phyloP scores from a whole-genome alignment of 2,888 invertebrate genomes.

The Lasius platythorax region DNA sequence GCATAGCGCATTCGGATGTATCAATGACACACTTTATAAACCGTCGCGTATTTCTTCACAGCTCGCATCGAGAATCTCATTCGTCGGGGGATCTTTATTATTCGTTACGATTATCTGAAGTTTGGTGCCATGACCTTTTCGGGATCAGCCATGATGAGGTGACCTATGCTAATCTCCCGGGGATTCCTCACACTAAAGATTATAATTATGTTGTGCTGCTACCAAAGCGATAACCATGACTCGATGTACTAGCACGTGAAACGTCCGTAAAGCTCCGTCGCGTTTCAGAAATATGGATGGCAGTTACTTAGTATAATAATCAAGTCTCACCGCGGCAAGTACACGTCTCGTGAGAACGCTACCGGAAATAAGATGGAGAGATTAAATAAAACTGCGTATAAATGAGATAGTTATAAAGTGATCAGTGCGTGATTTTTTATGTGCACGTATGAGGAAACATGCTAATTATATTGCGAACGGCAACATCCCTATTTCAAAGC shows the following conservation, averaged over 20 bases:
- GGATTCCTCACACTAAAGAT: constrained; percentile 9
- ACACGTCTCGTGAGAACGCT: neutral
- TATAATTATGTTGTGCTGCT: neutral
- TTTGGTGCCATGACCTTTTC: constrained; percentile 17
- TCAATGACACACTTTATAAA: constrained; percentile 31
- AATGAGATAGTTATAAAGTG: constrained; percentile 20
- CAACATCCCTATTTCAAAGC: neutral
- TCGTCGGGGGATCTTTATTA: constrained; percentile 37
- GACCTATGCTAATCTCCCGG: constrained; percentile 28
- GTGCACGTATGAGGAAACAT: neutral
- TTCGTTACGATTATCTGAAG: constrained; percentile 34
- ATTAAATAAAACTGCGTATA: constrained; percentile 30
- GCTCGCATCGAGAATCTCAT: neutral
- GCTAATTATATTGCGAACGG: constrained; percentile 11
- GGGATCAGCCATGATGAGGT: constrained; percentile 21
- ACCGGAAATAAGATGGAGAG: constrained; percentile 28
- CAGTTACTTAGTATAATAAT: constrained; percentile 37
- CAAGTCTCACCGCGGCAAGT: constrained; percentile 1
- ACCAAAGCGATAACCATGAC: neutral
- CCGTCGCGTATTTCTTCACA: constrained; percentile 1
- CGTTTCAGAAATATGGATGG: constrained; percentile 1
- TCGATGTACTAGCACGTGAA: neutral
- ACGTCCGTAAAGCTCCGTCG: neutral
- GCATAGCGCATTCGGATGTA: neutral
- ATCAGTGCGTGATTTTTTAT: constrained; percentile 12